Base-by-base conservation (phyloP, 2,113 vertebrate genomes). In the Scortum barcoo region DNA sequence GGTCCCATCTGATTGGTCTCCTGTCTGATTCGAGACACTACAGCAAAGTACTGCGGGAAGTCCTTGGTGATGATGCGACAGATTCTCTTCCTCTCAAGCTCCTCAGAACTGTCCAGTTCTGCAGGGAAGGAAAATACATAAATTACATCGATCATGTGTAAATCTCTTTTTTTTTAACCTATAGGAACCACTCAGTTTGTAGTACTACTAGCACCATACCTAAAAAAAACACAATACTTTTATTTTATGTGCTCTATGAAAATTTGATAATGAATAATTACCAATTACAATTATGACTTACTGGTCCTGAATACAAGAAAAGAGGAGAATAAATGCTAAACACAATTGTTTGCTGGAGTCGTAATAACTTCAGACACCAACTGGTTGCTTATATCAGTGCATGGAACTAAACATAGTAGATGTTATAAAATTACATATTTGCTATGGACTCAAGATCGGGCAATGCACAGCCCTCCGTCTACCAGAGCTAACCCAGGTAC, bases 1-100 rank as follows among this genome's bases (percentile, higher is more conserved):
- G 98, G 98, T 42, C 98, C 98, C 48, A 99, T 99, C 14, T 99
- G 98, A 91, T 98, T 98, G 72, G 97, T 98, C 91, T 99, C 98
- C 91, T 99, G 98, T 82, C 98, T 97, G 89, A 99, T 99, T 13
- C 98, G 95, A 0, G 98, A 99, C 76, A 99, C 98, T 13, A 99
- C 98, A 0, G 98, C 98, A 22, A 99, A 99, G 87, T 99, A 99
- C 93, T 99, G 98, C 1, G 98, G 98, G 85, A 99, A 99, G 76
- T 99, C 98, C 93, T 98, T 99, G 0, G 98, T 99, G 89, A 99
- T 91, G 5, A 99, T 98, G 74, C 98, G 95, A 90, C 98, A 99
- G 94, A 99, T 98, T 2, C 98, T 96, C 88, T 99, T 99, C 89
- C 94, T 97, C 90, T 99, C 97, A 24, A 99, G 93, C 63, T 99